Conservation (phyloP, 1,140 invertebrate species). For the Papilio polytes region DNA sequence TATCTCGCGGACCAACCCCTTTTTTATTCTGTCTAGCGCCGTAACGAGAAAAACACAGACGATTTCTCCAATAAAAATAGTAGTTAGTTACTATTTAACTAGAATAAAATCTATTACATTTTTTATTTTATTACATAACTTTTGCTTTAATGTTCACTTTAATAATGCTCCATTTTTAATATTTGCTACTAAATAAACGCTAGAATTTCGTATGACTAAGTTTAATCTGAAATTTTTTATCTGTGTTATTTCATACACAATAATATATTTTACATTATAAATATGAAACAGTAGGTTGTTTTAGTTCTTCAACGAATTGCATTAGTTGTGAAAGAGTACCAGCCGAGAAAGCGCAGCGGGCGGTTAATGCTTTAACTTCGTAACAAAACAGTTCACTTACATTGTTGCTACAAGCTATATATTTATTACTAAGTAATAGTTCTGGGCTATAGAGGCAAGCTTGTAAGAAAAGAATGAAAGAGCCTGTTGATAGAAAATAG, state of each 20-base stretch:
- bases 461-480: too few relatives aligned
- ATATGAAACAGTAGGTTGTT: neutral
- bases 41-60: neutral
- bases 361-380: conserved; percentile 30
- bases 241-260: neutral
- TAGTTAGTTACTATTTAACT: neutral
- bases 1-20: neutral
- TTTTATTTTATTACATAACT: neutral
- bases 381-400: neutral
- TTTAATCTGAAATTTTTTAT: neutral
- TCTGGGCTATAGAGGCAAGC: neutral
- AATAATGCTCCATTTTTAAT: too few relatives aligned
- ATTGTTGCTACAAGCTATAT: neutral
- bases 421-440: neutral
- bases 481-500: too few relatives aligned
- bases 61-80: neutral
- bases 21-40: conserved; percentile 9
- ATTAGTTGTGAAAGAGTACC: neutral
- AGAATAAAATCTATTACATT: neutral
- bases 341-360: conserved; percentile 17
- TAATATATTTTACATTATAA: neutral
- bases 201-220: too few relatives aligned
- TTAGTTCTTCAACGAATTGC: neutral
- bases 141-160: too few relatives aligned
- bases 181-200: too few relatives aligned